Conservation (phyloP, 2,888 invertebrate species). For the Thumatha senex region DNA sequence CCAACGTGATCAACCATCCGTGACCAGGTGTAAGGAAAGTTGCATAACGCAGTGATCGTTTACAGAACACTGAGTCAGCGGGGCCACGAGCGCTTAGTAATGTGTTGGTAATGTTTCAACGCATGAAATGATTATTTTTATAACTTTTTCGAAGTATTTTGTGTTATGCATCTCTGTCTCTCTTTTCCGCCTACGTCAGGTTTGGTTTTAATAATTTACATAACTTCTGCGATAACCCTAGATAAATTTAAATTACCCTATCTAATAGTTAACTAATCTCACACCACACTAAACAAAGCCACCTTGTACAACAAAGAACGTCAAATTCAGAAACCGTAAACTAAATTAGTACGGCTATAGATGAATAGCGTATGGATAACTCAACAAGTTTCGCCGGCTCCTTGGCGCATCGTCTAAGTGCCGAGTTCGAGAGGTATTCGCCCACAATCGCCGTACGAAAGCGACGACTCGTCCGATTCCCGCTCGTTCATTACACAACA, state of each 20-base stretch:
- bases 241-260: no score
- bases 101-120: no score
- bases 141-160: no score
- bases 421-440: slow-evolving; percentile 9
- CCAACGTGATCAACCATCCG: no score
- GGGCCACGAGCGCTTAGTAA: no score
- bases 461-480: slow-evolving; percentile 17
- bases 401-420: slow-evolving; percentile 16
- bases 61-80: no score
- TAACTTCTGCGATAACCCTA: not conserved
- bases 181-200: no score
- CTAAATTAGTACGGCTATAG: slow-evolving; percentile 25
- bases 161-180: no score
- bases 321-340: not conserved
- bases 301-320: not conserved
- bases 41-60: no score
- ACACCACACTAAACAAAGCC: not conserved
- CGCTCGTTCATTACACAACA: slow-evolving; percentile 51
- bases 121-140: no score
- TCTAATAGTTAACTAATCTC: not conserved
- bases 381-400: slow-evolving; percentile 45
- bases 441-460: slow-evolving; percentile 1
- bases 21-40: no score
- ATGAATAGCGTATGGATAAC: slow-evolving; percentile 20
- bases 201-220: no score